A percentile compares a stretch with the other conserved stretches of the same genome.
phyloP scores from a whole-genome alignment of 1,140 invertebrate species.

The Bombus difficillimus region DNA sequence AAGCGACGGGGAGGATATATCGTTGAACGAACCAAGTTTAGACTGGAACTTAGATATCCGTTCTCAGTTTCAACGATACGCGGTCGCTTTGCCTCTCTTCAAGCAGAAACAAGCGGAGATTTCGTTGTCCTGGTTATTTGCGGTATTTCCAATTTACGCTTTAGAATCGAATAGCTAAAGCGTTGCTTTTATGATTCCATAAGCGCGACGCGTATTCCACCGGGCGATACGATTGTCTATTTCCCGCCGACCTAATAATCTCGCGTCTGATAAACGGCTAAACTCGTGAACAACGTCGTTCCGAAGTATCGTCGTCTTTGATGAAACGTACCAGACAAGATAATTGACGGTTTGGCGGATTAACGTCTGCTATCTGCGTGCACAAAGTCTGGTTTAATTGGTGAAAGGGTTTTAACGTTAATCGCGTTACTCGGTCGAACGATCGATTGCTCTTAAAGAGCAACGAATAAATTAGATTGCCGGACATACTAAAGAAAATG shows the following conservation, averaged over 20 bases:
- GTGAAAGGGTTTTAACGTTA: neutral
- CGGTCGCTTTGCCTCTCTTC: neutral
- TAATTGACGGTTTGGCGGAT: neutral
- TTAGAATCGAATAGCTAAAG: slow-evolving; percentile 2
- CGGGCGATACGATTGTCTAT: neutral
- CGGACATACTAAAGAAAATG: too few species aligned
- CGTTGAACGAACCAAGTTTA: neutral
- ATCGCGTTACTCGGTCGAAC: neutral
- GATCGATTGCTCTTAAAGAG: neutral
- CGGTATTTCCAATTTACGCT: slow-evolving; percentile 18
- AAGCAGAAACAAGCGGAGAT: neutral
- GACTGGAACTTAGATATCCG: neutral
- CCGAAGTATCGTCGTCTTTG: neutral
- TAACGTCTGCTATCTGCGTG: neutral
- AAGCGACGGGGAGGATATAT: neutral
- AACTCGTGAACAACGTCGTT: neutral
- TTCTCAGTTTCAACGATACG: neutral
- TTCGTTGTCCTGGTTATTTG: slow-evolving; percentile 9
- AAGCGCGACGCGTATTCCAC: slow-evolving; percentile 27
- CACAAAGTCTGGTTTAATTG: neutral
- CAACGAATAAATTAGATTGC: neutral
- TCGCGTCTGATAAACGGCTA: neutral
- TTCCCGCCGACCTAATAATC: slow-evolving; percentile 8
- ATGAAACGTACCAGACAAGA: neutral
- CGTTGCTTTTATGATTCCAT: slow-evolving; percentile 30